Base-by-base conservation (phyloP, 2,797 vertebrate genomes). In the Myotis vivesi region DNA sequence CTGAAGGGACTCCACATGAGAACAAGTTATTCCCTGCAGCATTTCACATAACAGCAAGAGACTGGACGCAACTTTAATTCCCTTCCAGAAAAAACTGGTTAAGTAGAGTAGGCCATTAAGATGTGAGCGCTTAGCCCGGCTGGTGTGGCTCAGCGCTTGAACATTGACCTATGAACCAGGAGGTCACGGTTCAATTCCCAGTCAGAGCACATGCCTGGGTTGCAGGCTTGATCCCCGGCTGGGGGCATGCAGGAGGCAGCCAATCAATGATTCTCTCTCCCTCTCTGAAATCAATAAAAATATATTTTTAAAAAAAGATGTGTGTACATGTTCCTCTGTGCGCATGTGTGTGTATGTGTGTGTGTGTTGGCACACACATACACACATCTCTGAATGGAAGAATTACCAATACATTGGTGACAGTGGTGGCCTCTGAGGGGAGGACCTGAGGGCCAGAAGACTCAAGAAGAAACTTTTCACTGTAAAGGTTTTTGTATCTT, bases 291-390 rank as follows among this genome's bases (percentile, higher is more conserved):
- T 30, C 59, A 62, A 62, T 30, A 62, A 62, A 62, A 30, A 30
- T 62, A 30, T 15, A 30, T 15, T 30, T 13, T 30, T 59, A 30
- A 30, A 59, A 62, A 62, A 62, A 30, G 12, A 5, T 22, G 23
- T 13, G 41, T n/a, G n/a, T n/a, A 15, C 7, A 3, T 6, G 9
- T 10, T 30, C 51, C 28, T 77, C 71, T 53, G 38, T 17, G 59
- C 13, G 12, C 0, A 2, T 5, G 19, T 9, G 9, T 2, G 59
- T 15, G 6, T 15, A n/a, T 16, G 13, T 3, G 11, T 38, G 20
- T 11, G 3, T 25, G 19, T 9, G 9, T 2, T 2, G 0, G 19
- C 10, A 22, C 51, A 44, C 62, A 25, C 30, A 19, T 7, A 66
- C 2, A 57, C 46, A 85, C 6, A 28, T 28, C 53, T 71, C 90